Conservation (phyloP, 2,797 vertebrate species). For the Bucorvus abyssinicus region DNA sequence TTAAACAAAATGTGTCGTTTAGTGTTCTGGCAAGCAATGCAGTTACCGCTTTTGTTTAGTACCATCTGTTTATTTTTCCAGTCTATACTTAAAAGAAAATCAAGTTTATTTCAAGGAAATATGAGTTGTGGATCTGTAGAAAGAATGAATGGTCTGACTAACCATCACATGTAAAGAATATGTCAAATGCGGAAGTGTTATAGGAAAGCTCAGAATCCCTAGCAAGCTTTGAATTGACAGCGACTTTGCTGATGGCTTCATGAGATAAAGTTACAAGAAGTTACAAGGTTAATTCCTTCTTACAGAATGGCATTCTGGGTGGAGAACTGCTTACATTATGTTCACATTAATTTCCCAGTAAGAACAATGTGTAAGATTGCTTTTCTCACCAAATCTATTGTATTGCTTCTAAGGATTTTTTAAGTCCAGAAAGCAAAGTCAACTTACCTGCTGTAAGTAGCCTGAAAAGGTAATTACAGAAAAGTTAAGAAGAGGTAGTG, state of each 20-base stretch:
- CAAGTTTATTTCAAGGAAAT: neutral
- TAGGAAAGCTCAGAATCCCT: neutral
- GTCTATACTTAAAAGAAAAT: neutral
- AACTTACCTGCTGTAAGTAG: neutral
- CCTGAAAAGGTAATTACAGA: neutral
- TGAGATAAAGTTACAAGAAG: neutral
- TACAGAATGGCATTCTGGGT: neutral
- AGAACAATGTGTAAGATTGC: neutral
- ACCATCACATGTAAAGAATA: neutral
- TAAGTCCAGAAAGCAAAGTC: neutral
- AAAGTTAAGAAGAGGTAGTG: neutral
- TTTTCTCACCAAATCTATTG: neutral
- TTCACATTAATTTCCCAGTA: neutral
- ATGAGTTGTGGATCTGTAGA: neutral
- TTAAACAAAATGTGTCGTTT: neutral
- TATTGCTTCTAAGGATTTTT: neutral
- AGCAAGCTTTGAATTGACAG: neutral
- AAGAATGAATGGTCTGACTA: neutral
- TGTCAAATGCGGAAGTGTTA: neutral
- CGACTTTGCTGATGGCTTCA: neutral
- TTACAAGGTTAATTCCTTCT: neutral
- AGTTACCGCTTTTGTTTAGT: neutral
- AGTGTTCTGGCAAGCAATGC: neutral
- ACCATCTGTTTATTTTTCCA: neutral
- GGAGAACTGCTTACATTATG: neutral